Evolutionary conservation across 2,888 invertebrate species (phyloP), one percentile per base, ranked within the genome.

Genomic region (Tipula unca): DNA sequence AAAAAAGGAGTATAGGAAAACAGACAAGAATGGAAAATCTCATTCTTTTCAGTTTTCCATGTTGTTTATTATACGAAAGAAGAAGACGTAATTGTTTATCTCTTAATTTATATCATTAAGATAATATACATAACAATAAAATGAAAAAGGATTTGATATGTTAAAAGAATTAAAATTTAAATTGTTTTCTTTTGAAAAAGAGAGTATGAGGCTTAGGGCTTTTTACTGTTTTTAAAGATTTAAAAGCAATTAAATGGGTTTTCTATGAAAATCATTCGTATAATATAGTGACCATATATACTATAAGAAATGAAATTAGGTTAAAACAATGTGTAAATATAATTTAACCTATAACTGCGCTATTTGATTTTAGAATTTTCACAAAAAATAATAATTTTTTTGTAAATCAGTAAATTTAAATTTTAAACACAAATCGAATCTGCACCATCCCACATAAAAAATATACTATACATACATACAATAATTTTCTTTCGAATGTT

Each of bases 51-150:
- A 69, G 69, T 69, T 20, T 20, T 69, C 8, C 69, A 25, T 69
- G 69, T 69, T 69, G 69, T 20, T 69, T 20, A 25, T 69, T 25
- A 25, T 8, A 69, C 25, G 69, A 25, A 69, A 69, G 25, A 69
- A 25, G 48, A 54, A 69, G 20, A 69, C 25, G 69, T 69, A 69
- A 69, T 69, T 69, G 69, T 69, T 69, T 69, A 69, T 69, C 69
- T 69, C 69, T 25, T 69, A 69, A 69, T 69, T 69, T 69, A 69
- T 69, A 69, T 69, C 69, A 69, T 69, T 69, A 69, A 69, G 69
- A 69, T 69, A 69, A 69, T 69, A 69, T 69, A 69, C 69, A 25
- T 25, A 69, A 69, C 69, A 69, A 69, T 69, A 69, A 69, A 69
- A 69, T 25, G 25, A 69, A 69, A 69, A 69, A 69, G 69, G 69